Conservation (phyloP, 2,113 vertebrate genomes). For the Lamprotornis superbus region DNA sequence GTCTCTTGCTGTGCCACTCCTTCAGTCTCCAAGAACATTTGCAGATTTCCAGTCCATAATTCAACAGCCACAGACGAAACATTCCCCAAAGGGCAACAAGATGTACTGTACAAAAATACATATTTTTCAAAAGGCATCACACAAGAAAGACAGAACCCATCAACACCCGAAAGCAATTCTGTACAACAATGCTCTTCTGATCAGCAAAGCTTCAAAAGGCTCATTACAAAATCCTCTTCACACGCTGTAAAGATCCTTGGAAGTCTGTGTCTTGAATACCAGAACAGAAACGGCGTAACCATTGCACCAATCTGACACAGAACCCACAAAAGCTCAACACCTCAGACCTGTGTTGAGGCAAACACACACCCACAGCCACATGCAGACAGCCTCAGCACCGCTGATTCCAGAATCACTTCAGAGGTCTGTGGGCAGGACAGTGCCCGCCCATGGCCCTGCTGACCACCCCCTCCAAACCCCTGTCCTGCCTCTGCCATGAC, state of each 20-base stretch:
- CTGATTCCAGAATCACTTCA: not conserved
- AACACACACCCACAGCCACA: not conserved
- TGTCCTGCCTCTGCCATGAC: not conserved
- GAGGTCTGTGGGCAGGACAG: rapidly evolving
- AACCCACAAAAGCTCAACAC: not conserved
- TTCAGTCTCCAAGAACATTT: not conserved
- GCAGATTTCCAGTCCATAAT: slow-evolving; percentile 2
- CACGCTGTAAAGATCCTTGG: not conserved
- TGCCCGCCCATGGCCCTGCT: rapidly evolving
- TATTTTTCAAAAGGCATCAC: not conserved
- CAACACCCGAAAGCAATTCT: not conserved
- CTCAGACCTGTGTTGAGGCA: not conserved
- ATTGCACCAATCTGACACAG: not conserved
- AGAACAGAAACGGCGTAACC: not conserved
- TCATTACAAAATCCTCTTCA: not conserved
- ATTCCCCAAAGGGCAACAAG: not conserved
- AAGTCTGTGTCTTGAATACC: not conserved
- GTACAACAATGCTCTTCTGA: not conserved
- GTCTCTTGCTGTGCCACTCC: not conserved
- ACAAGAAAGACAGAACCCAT: not conserved
- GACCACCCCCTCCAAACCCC: not conserved
- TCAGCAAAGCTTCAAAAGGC: not conserved
- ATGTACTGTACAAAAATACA: not conserved
- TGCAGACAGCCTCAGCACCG: rapidly evolving
- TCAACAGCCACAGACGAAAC: not conserved